Base-by-base conservation (phyloP, 2,113 vertebrate species). In the Agelaius tricolor region DNA sequence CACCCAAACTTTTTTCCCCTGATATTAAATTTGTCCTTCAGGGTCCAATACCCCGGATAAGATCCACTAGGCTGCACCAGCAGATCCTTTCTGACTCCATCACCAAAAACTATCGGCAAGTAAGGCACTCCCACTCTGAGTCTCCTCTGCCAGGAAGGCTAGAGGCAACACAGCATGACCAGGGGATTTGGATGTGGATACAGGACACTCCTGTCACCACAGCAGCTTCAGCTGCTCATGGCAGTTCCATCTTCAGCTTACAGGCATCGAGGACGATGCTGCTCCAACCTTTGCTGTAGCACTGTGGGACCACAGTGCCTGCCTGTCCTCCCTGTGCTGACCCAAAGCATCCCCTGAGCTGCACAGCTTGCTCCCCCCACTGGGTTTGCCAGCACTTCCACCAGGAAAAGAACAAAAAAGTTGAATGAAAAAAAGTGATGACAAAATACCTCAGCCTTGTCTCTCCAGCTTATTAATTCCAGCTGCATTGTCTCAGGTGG, bases 401-500 rank as follows among this genome's bases (percentile, higher is more conserved):
- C 6, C 16, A 43, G 52, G 15, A 31, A 51, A 86, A 71, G 26
- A 22, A 39, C 44, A 31, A 41, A 35, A 41, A 37, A 39, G n/a
- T 10, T 4, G 0, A 72, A 19, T 15, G 16, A 51, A 27, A 51
- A 14, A 51, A 51, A 51, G 18, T 58, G 63, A 75, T 83, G 46
- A 93, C 43, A 93, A 93, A 95, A 80, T 49, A 82, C 71, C 67
- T 93, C 84, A 82, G 89, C 28, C 74, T 82, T 58, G 39, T 68
- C 78, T 85, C 78, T 93, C 37, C 81, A 66, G 14, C 27, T 89
- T 37, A 85, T 82, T 89, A 78, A 96, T 89, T 95, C 67, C 84
- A 96, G 75, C 67, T 90, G 91, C 93, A 93, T 35, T 85, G 75
- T 91, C 95, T 91, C 93, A 66, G 78, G n/a, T 79, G 43, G 55